A percentile compares a stretch with the other conserved stretches of the same genome.
phyloP scores from a whole-genome alignment of 2,113 vertebrate genomes.

The Lethenteron camtschaticum region DNA sequence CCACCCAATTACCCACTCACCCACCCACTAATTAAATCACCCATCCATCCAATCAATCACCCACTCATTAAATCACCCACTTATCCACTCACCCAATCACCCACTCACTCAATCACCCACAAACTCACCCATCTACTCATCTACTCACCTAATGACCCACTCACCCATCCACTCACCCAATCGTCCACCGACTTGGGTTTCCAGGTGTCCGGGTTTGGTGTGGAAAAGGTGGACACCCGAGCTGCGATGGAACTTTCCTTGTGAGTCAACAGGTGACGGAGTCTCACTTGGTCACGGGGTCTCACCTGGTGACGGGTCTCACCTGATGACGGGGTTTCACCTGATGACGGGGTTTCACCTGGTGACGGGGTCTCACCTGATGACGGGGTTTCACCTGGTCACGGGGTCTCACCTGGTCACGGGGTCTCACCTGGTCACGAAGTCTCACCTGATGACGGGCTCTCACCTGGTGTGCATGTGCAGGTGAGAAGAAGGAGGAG shows the following conservation, averaged over 20 bases:
- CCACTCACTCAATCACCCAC: background rate
- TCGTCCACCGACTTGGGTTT: background rate
- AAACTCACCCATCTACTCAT: background rate
- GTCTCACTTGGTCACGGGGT: background rate
- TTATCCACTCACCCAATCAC: background rate
- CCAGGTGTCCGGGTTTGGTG: background rate
- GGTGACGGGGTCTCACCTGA: background rate
- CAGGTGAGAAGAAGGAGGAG: background rate
- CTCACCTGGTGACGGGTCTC: background rate
- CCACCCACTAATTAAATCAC: background rate
- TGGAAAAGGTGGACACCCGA: background rate
- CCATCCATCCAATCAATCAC: no score
- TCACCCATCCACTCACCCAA: background rate
- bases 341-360: background rate
- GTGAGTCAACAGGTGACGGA: background rate
- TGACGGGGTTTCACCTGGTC: background rate
- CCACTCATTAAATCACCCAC: background rate
- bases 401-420: background rate
- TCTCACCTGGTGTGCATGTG: background rate
- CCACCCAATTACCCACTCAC: background rate
- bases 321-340: background rate
- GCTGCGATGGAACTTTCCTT: background rate
- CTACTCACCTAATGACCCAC: background rate
- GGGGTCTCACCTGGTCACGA: background rate
- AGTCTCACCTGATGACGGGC: background rate